These are phyloP conservation scores for Lasioglossum figueresi DNA, from an alignment of 2,888 invertebrate genomes.

Conservation along the genomic window DNA sequence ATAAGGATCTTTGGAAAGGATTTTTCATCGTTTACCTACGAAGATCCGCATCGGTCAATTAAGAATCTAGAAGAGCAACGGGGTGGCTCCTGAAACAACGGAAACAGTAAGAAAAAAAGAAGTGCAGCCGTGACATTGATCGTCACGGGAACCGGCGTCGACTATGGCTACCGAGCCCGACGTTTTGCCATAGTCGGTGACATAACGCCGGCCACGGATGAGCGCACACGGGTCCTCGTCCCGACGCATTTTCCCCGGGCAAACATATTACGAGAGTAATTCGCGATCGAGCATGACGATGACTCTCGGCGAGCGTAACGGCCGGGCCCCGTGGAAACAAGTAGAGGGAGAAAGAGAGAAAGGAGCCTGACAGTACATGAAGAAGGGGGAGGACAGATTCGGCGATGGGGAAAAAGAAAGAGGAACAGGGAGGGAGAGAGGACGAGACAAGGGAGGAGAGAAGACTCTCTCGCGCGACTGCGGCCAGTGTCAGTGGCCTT, in stretches of 20 bases:
- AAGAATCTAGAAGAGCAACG: not conserved
- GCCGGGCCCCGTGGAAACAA: slow-evolving; percentile 29
- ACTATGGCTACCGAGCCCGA: not conserved
- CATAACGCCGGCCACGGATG: slow-evolving; percentile 65
- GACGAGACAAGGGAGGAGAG: slow-evolving; percentile 45
- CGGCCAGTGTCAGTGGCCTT: slow-evolving; percentile 83
- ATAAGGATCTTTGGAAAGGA: too few relatives aligned
- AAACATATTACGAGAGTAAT: slow-evolving; percentile 68
- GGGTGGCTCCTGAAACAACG: not conserved
- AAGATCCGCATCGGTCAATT: too few relatives aligned
- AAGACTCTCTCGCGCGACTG: slow-evolving; percentile 63
- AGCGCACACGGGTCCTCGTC: slow-evolving; percentile 40
- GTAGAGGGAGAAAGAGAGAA: slow-evolving; percentile 25
- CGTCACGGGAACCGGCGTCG: slow-evolving; percentile 36
- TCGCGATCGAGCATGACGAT: slow-evolving; percentile 64
- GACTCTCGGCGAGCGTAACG: slow-evolving; percentile 62
- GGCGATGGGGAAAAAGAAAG: slow-evolving; percentile 30
- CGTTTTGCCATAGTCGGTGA: slow-evolving; percentile 65
- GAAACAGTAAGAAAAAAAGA: not conserved
- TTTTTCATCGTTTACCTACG: too few relatives aligned
- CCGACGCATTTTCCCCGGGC: slow-evolving; percentile 64
- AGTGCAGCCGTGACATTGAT: slow-evolving; percentile 59
- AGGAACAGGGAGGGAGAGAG: slow-evolving; percentile 26
- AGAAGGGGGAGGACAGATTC: slow-evolving; percentile 21
- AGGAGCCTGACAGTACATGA: not conserved